These are phyloP conservation scores for Achatina immaculata DNA, from an alignment of 1,140 invertebrate genomes.

Conservation along the genomic window DNA sequence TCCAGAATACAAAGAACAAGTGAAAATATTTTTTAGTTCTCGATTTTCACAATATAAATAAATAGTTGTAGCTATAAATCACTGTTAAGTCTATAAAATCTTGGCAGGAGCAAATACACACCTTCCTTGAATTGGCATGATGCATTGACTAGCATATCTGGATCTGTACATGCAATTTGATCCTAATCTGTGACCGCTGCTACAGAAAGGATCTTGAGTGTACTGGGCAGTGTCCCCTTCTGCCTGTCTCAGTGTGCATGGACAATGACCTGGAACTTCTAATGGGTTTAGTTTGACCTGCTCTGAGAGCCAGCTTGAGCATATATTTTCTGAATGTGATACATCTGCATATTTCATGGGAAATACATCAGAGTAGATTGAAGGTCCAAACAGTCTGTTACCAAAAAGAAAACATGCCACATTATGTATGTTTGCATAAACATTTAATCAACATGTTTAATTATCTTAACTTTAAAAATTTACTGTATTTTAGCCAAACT, in stretches of 20 bases:
- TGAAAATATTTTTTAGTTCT: no score
- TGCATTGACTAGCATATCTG: conserved; percentile 51
- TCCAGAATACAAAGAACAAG: no score
- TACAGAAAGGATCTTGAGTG: conserved; percentile 58
- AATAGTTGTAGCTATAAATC: no score
- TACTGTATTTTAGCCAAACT: not conserved
- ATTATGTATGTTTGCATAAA: not conserved
- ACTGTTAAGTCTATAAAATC: no score
- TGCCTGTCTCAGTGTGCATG: conserved; percentile 55
- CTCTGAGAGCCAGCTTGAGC: conserved; percentile 50
- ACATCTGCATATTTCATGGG: conserved; percentile 47
- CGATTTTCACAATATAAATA: no score
- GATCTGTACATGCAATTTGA: conserved; percentile 58
- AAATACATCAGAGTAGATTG: conserved; percentile 65
- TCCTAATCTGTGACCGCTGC: conserved; percentile 3
- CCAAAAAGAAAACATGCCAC: conserved; percentile 1
- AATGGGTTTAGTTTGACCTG: conserved; percentile 39
- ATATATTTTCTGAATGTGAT: conserved; percentile 46
- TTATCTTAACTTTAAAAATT: not conserved
- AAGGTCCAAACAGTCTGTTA: conserved; percentile 24
- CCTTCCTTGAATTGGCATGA: conserved; percentile 43
- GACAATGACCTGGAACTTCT: conserved; percentile 46
- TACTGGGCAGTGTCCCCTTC: conserved; percentile 57
- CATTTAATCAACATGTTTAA: not conserved
- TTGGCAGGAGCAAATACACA: no score